These are phyloP conservation scores for Callipepla squamata DNA, from an alignment of 2,113 vertebrate genomes.

Conservation along the genomic window DNA sequence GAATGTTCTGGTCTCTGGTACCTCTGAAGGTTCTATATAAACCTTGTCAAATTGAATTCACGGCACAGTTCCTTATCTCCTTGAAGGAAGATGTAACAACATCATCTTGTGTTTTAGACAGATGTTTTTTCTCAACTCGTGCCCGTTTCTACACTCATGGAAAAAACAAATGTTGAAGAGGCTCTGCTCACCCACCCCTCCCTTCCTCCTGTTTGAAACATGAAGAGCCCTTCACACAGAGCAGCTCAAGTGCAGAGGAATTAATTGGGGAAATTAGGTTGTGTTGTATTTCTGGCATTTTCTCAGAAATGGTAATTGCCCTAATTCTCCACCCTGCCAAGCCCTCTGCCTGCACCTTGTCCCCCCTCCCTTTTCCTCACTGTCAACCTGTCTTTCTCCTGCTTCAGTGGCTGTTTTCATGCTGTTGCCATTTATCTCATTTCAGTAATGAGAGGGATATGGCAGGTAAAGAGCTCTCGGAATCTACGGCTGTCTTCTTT, in stretches of 20 bases:
- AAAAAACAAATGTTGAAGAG: constrained; percentile 14
- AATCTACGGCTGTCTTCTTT: constrained; percentile 49
- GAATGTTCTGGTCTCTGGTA: constrained; percentile 15
- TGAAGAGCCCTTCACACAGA: constrained; percentile 50
- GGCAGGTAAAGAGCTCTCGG: constrained; percentile 60
- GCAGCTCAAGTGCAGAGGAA: constrained; percentile 51
- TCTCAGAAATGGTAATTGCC: constrained; percentile 75
- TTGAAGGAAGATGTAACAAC: constrained; percentile 15
- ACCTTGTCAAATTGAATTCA: not conserved
- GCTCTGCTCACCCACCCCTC: not conserved
- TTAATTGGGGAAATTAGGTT: constrained; percentile 82
- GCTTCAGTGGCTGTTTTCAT: constrained; percentile 58
- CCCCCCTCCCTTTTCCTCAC: not conserved
- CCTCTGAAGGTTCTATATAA: not conserved
- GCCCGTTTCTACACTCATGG: not conserved
- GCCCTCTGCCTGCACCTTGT: constrained; percentile 27
- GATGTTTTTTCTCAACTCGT: not conserved
- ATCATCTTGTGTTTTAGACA: constrained; percentile 20
- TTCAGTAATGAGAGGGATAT: constrained; percentile 60
- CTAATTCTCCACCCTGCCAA: constrained; percentile 69
- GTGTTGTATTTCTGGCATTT: constrained; percentile 77
- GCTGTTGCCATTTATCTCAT: constrained; percentile 58
- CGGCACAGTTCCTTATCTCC: not conserved
- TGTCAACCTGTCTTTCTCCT: constrained; percentile 49
- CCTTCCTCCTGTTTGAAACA: not conserved